A percentile compares a stretch with the other conserved stretches of the same genome.
These are phyloP conservation scores for Ceratina japonica DNA, from an alignment of 1,140 invertebrate species.

Conservation along the genomic window DNA sequence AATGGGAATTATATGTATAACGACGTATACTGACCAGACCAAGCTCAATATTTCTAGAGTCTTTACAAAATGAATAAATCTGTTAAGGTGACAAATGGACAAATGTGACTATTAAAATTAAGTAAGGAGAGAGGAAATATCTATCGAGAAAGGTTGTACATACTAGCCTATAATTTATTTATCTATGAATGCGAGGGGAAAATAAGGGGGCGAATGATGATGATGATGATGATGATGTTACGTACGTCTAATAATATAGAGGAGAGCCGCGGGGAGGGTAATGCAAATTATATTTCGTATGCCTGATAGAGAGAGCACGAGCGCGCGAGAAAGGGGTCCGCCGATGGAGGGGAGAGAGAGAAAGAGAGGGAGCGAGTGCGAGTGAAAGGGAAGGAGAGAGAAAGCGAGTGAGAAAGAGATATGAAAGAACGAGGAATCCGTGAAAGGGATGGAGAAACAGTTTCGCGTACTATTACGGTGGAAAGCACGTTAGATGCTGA, in stretches of 20 bases:
- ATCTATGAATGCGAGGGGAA: constrained; percentile 63
- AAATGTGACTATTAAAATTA: constrained; percentile 62
- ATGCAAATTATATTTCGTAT: constrained; percentile 1
- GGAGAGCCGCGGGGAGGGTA: background rate
- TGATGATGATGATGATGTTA: too few species aligned
- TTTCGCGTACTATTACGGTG: constrained; percentile 51
- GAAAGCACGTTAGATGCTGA: constrained; percentile 70
- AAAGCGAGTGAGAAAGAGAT: constrained; percentile 38
- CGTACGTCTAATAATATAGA: background rate
- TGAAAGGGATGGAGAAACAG: constrained; percentile 28
- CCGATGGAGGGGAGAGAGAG: constrained; percentile 45
- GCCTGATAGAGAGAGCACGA: constrained; percentile 48
- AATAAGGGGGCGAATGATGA: constrained; percentile 48
- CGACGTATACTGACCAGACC: constrained; percentile 78
- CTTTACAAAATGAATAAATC: constrained; percentile 75
- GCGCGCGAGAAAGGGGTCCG: constrained; percentile 22
- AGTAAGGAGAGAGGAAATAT: constrained; percentile 55
- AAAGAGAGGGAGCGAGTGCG: constrained; percentile 40
- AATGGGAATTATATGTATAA: constrained; percentile 59
- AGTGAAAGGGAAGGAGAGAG: constrained; percentile 48
- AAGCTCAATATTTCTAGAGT: constrained; percentile 80
- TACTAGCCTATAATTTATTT: constrained; percentile 72
- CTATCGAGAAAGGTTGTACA: constrained; percentile 68
- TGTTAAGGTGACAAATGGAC: constrained; percentile 70
- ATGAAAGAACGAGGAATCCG: constrained; percentile 31